phyloP scores from a whole-genome alignment of 53 echinoderm and acorn worm genomes.

The Arbacia lixula region DNA sequence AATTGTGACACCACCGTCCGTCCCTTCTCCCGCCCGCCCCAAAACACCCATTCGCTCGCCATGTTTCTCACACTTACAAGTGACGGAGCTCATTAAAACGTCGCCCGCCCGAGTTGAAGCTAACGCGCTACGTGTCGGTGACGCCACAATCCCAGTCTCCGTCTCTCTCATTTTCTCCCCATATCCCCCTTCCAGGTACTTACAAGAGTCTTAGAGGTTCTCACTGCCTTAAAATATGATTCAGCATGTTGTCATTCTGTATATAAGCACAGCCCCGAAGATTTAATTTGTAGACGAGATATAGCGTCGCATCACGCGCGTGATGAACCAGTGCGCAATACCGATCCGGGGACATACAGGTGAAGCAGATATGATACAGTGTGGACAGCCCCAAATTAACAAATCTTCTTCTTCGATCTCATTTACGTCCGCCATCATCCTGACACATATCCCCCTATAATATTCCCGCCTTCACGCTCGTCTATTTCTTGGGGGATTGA shows the following conservation, averaged over 20 bases:
- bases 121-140: slow-evolving; percentile 46
- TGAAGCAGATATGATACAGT: too few species aligned
- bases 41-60: slow-evolving; percentile 46
- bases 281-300: too few species aligned
- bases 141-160: slow-evolving; percentile 24
- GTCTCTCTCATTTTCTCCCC: background rate
- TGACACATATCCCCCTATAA: too few species aligned
- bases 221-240: background rate
- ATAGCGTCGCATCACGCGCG: too few species aligned
- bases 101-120: slow-evolving; percentile 18
- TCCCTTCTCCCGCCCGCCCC: slow-evolving; percentile 37
- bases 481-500: too few species aligned
- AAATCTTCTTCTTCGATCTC: too few species aligned
- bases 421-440: too few species aligned
- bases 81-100: slow-evolving; percentile 54
- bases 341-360: too few species aligned
- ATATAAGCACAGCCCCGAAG: too few species aligned
- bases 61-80: slow-evolving; percentile 38
- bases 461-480: too few species aligned
- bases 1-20: slow-evolving; percentile 52
- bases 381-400: too few species aligned
- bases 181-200: background rate
- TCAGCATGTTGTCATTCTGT: background rate
- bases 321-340: too few species aligned
- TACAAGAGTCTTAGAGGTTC: background rate